A percentile compares a stretch with the other conserved stretches of the same genome.
Conservation (phyloP, 2,888 invertebrate species). For the Drosophila melanosoma region DNA sequence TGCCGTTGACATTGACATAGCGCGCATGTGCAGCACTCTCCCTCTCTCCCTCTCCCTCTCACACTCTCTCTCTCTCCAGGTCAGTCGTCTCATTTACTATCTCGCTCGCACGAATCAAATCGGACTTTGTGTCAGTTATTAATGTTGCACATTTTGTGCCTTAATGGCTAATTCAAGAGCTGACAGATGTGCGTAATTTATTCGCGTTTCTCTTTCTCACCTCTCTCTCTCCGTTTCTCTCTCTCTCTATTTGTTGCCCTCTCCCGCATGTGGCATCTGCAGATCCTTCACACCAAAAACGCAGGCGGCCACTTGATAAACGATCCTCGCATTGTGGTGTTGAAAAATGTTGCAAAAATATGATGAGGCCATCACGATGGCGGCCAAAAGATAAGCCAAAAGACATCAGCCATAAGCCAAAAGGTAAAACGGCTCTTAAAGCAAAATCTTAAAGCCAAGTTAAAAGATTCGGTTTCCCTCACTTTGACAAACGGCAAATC, state of each 20-base stretch:
- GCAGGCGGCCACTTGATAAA: conserved; percentile 64
- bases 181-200: conserved; percentile 85
- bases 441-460: background rate
- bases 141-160: conserved; percentile 85
- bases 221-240: conserved; percentile 12
- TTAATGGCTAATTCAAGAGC: conserved; percentile 85
- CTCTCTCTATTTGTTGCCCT: conserved; percentile 4
- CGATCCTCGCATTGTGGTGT: conserved; percentile 73
- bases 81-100: conserved; percentile 6
- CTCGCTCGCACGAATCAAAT: conserved; percentile 82
- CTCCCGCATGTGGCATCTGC: conserved; percentile 33
- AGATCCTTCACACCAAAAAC: conserved; percentile 49
- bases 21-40: conserved; percentile 66
- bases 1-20: conserved; percentile 83
- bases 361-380: conserved; percentile 83
- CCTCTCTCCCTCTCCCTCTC: conserved; percentile 9
- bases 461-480: conserved; percentile 12
- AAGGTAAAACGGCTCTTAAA: conserved; percentile 3
- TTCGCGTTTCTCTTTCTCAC: conserved; percentile 68
- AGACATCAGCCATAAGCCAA: conserved; percentile 14
- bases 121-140: conserved; percentile 84
- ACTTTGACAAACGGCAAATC: conserved; percentile 42
- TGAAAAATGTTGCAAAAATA: conserved; percentile 78
- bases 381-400: conserved; percentile 41
- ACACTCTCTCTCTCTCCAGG: background rate